Evolutionary conservation across 2,888 invertebrate species (phyloP), one percentile per base, ranked within the genome.

Genomic region (Acanthosoma haemorrhoidale): DNA sequence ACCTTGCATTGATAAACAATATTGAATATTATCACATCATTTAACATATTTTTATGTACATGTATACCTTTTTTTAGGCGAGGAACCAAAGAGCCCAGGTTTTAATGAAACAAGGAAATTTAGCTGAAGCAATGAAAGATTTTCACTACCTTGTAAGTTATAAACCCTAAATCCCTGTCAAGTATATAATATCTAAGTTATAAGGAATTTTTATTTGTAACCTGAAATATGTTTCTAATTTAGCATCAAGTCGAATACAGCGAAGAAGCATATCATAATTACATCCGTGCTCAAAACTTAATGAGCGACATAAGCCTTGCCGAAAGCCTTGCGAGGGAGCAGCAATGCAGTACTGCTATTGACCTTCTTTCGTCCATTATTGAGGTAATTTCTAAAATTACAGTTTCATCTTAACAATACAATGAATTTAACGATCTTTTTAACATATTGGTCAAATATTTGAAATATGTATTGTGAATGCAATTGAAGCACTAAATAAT

Each of bases 101-200:
- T 71, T 87, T 93, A 78, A 83, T 98, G 77, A 98, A 98, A 79
- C 86, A 92, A 80, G 97, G 93, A 0, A 87, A 91, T 75, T 88
- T 94, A 75, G 85, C 88, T 67, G 85, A 88, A 72, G 96, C 98
- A 1, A 86, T 89, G 76, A 82, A 85, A 64, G 96, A 97, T 80
- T 94, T 89, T 79, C 84, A 87, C 75, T 83, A 87, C 81, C 92
- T 96, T 78, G 95, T 96, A 84, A 86, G 92, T 86, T 74, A n/a
- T n/a, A n/a, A n/a, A n/a, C n/a, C n/a, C n/a, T n/a, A n/a, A n/a
- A n/a, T n/a, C n/a, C n/a, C n/a, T n/a, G n/a, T n/a, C n/a, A n/a
- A n/a, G n/a, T n/a, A n/a, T n/a, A n/a, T n/a, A n/a, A n/a, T n/a
- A n/a, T n/a, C n/a, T n/a, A n/a, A n/a, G n/a, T n/a, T n/a, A n/a